Evolutionary conservation across 2,797 vertebrate genomes (phyloP), one percentile per base, ranked within the genome.

Genomic region (Helostoma temminkii): DNA sequence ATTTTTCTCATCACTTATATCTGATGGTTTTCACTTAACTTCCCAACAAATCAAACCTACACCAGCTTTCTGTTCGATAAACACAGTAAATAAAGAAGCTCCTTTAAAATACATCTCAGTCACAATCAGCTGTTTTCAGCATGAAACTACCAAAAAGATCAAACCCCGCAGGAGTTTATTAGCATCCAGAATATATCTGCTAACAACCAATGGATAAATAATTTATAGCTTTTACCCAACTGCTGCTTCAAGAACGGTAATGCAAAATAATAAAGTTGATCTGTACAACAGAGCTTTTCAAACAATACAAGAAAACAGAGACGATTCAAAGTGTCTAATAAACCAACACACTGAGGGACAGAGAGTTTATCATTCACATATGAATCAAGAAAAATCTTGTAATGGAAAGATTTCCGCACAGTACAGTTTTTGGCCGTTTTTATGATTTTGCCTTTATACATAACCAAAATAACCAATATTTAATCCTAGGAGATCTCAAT

Each of bases 161-260:
- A 92, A 91, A 92, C 90, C 89, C 86, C 25, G 55, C 73, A 48
- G 81, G 81, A 86, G 85, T 85, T 89, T 87, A 91, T 93, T 90
- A 91, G 89, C 75, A 91, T 85, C 87, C 82, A 77, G 76, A 63
- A 76, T 66, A 74, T 86, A 84, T 84, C 85, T 71, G 81, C 85
- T 87, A 90, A 88, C 82, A 92, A 89, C 78, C 88, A 24, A 52
- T 39, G 28, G 73, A 91, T 92, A 89, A 88, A 93, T 92, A 78
- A 87, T 92, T 88, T 88, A 92, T 89, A 76, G 70, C 72, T 86
- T 89, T 90, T 89, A 90, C 81, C 86, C 81, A 75, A 84, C 85
- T 86, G 85, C 80, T 83, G 87, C 67, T 74, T 81, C 59, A 69
- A 71, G 61, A 90, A 81, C 80, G 77, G 68, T 43, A 84, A 74